Percentiles rank a stretch among this genome's conserved stretches.
These are phyloP conservation scores for Embidobia sp. DNA, from an alignment of 2,888 invertebrate genomes.

Conservation along the genomic window DNA sequence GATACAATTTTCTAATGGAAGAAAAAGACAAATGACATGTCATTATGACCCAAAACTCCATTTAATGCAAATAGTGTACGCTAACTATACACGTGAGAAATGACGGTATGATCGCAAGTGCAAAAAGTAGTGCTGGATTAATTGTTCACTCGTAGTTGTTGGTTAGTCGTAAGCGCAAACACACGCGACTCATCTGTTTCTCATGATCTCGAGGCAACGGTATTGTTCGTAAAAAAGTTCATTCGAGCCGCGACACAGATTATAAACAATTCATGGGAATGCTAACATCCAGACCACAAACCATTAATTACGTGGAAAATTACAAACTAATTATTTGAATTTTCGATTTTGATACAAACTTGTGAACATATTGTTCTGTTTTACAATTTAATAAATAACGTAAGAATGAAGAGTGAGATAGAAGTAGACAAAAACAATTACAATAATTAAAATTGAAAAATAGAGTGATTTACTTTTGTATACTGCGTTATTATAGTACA, in stretches of 20 bases:
- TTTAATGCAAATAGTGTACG: not conserved
- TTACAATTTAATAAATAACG: not conserved
- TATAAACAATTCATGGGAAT: conserved; percentile 55
- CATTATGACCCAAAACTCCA: conserved; percentile 13
- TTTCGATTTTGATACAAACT: conserved; percentile 5
- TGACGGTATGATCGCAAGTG: conserved; percentile 33
- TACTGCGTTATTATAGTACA: too few species aligned
- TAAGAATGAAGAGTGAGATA: too few species aligned
- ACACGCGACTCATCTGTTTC: conserved; percentile 38
- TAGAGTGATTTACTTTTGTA: too few species aligned
- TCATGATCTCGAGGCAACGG: conserved; percentile 47
- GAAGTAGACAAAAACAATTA: too few species aligned
- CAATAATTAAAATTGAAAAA: too few species aligned
- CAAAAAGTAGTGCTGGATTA: conserved; percentile 36
- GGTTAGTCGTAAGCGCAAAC: conserved; percentile 18
- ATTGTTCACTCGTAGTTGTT: conserved; percentile 29
- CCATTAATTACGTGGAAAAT: conserved; percentile 25
- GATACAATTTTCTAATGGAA: too few species aligned
- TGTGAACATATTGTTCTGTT: not conserved
- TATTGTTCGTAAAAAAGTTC: conserved; percentile 53
- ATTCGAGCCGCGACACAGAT: conserved; percentile 45
- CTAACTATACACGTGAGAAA: conserved; percentile 39
- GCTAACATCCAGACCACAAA: conserved; percentile 10
- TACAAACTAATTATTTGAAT: conserved; percentile 18
- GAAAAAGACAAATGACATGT: too few species aligned